Conservation (phyloP, 1,140 invertebrate species). For the Drosophila tropicalis region DNA sequence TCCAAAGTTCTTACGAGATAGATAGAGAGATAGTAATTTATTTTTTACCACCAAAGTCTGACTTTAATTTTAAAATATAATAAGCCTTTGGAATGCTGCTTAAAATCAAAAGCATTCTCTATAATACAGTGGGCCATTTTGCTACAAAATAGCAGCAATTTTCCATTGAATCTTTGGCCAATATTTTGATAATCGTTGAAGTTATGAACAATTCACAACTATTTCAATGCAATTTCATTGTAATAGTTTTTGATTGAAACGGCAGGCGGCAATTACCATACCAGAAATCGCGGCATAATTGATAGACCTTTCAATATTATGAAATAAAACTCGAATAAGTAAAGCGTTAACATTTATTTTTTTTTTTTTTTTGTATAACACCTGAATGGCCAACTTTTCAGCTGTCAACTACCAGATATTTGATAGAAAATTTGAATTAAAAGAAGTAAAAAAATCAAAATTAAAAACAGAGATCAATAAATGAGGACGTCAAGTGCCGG, state of each 20-base stretch:
- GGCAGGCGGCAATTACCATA: constrained; percentile 71
- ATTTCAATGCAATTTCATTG: constrained; percentile 19
- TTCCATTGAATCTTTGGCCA: not conserved
- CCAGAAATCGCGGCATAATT: constrained; percentile 57
- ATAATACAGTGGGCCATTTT: not conserved
- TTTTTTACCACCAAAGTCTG: too few relatives aligned
- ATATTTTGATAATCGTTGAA: not conserved
- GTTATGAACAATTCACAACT: not conserved
- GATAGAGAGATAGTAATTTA: too few relatives aligned
- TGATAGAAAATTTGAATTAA: constrained; percentile 30
- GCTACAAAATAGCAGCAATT: not conserved
- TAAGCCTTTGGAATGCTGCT: not conserved
- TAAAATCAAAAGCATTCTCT: not conserved
- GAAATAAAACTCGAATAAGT: constrained; percentile 59
- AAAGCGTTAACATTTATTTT: constrained; percentile 37
- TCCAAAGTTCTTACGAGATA: too few relatives aligned
- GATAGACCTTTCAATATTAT: constrained; percentile 76
- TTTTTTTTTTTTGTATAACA: constrained; percentile 28
- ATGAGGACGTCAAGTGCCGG: constrained; percentile 66
- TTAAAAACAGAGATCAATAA: constrained; percentile 51
- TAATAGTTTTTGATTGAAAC: constrained; percentile 48
- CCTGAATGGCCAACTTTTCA: constrained; percentile 64
- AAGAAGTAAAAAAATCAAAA: constrained; percentile 22
- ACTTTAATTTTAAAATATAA: not conserved
- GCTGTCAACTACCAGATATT: constrained; percentile 69